Evolutionary conservation across 2,113 vertebrate genomes (phyloP).

Genomic region (Gorsachius goisagi): DNA sequence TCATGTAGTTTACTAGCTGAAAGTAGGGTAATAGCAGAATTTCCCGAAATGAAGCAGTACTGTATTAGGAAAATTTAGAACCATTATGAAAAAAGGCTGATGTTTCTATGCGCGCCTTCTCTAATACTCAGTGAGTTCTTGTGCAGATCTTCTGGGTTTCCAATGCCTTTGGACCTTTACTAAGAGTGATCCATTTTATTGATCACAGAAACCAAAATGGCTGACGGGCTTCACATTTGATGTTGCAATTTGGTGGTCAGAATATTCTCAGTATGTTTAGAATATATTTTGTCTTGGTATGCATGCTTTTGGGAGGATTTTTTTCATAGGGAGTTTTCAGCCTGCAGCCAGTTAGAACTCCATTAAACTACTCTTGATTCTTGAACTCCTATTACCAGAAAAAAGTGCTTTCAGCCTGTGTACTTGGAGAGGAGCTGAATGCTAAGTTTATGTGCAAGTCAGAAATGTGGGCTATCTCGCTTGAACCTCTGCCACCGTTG

Average conservation of each 20-base stretch:
- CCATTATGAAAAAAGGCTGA: neutral
- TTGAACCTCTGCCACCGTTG: neutral
- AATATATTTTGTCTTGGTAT: neutral
- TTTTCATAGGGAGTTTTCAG: neutral
- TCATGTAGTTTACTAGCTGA: neutral
- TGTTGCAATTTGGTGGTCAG: neutral
- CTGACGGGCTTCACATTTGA: neutral
- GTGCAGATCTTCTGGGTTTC: neutral
- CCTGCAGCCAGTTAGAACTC: neutral
- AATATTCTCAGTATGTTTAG: neutral
- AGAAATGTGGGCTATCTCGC: neutral
- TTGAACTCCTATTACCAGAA: neutral
- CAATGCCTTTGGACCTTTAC: neutral
- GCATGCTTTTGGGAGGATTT: rapidly evolving
- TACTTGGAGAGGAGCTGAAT: neutral
- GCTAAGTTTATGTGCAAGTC: neutral
- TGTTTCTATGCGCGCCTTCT: neutral
- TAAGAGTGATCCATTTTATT: neutral
- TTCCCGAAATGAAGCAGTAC: neutral
- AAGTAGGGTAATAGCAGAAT: neutral
- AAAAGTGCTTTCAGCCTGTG: neutral
- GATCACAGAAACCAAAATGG: neutral
- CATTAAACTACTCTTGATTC: neutral
- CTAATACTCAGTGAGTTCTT: neutral
- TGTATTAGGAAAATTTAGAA: neutral